phyloP scores from a whole-genome alignment of 1,140 invertebrate species.

The Plectrocnemia conspersa region DNA sequence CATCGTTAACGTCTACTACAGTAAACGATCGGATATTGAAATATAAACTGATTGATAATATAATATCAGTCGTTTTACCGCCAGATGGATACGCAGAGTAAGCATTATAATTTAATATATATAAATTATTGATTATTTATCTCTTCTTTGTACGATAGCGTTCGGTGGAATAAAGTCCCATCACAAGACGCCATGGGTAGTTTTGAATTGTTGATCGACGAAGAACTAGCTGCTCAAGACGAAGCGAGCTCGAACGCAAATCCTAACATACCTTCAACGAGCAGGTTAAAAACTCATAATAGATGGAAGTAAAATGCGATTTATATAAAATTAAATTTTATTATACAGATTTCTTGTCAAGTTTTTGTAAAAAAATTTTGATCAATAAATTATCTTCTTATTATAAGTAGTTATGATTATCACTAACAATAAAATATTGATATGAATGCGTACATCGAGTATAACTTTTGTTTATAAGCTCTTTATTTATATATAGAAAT shows the following conservation, averaged over 20 bases:
- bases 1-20: constrained; percentile 90
- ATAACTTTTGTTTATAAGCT: neutral
- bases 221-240: constrained; percentile 64
- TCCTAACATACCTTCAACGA: constrained; percentile 3
- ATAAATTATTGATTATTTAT: constrained; percentile 18
- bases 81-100: constrained; percentile 86
- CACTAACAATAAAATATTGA: too few relatives aligned
- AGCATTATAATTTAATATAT: constrained; percentile 37
- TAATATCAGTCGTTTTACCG: constrained; percentile 85
- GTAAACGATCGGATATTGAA: constrained; percentile 94
- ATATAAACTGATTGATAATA: constrained; percentile 93
- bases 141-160: constrained; percentile 49
- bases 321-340: neutral
- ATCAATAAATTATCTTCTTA: too few relatives aligned
- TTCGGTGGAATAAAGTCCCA: constrained; percentile 87
- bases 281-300: constrained; percentile 28
- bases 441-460: neutral
- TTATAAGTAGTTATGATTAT: too few relatives aligned
- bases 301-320: constrained; percentile 34
- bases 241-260: constrained; percentile 39
- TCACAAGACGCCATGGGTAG: constrained; percentile 74
- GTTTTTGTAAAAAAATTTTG: too few relatives aligned
- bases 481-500: neutral
- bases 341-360: too few relatives aligned
- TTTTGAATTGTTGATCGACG: constrained; percentile 85